Evolutionary conservation across 2,113 vertebrate species (phyloP).

Genomic region (Oophaga pumilio): DNA sequence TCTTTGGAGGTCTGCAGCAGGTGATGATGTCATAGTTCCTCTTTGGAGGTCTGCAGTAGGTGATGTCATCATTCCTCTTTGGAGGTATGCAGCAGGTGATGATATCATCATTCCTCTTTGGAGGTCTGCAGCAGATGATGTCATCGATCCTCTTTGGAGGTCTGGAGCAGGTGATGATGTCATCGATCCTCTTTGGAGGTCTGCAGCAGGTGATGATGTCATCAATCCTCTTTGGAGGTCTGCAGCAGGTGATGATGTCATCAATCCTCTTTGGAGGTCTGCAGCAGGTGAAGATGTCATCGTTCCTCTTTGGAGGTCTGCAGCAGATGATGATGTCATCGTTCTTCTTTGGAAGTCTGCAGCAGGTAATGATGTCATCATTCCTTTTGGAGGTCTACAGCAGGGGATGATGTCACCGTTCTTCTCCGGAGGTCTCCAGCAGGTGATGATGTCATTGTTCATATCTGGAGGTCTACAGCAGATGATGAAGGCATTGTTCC

Average conservation of each 20-base stretch:
- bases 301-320: not conserved
- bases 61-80: not conserved
- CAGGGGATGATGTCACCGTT: not conserved
- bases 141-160: not conserved
- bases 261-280: not conserved
- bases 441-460: not conserved
- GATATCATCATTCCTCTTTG: not conserved
- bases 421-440: not conserved
- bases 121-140: not conserved
- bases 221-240: not conserved
- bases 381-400: not conserved
- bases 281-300: not conserved
- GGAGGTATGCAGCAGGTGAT: not conserved
- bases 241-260: not conserved
- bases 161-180: not conserved
- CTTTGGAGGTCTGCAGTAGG: not conserved
- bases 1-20: no score
- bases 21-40: no score
- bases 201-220: not conserved
- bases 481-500: not conserved
- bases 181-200: not conserved
- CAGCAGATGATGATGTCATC: no score
- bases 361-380: not conserved
- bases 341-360: not conserved
- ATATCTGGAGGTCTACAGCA: not conserved